These are phyloP conservation scores for Lycaena phlaeas DNA, from an alignment of 2,888 invertebrate species.

Conservation along the genomic window DNA sequence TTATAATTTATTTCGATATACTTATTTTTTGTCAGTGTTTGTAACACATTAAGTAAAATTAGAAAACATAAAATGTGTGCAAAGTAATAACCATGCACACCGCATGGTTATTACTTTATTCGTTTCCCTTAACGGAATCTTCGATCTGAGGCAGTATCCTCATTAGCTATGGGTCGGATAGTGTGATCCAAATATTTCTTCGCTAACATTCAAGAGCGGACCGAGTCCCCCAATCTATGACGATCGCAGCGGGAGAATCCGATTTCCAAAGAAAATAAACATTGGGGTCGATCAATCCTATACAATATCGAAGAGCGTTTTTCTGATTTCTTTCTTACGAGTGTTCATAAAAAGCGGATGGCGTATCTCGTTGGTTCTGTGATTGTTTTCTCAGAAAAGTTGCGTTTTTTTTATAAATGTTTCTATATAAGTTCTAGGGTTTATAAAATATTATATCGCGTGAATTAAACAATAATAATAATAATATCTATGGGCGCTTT, in stretches of 20 bases:
- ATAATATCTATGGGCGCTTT: too few relatives aligned
- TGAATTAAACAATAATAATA: too few relatives aligned
- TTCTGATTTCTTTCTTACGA: conserved; percentile 21
- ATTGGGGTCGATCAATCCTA: conserved; percentile 19
- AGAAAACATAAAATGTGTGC: too few relatives aligned
- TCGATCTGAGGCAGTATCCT: not conserved
- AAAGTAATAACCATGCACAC: too few relatives aligned
- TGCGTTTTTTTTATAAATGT: too few relatives aligned
- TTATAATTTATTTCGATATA: too few relatives aligned
- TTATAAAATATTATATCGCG: too few relatives aligned
- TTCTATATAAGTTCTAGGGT: too few relatives aligned
- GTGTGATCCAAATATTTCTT: not conserved
- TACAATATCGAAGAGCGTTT: conserved; percentile 18
- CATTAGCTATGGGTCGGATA: not conserved
- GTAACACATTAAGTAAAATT: too few relatives aligned
- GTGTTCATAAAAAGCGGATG: conserved; percentile 19
- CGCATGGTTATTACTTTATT: too few relatives aligned
- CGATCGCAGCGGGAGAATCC: conserved; percentile 13
- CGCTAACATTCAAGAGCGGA: not conserved
- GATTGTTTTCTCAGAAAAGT: conserved; percentile 18
- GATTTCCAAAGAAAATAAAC: conserved; percentile 16
- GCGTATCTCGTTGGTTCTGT: conserved; percentile 17
- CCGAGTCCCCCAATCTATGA: conserved; percentile 8
- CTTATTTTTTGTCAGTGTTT: too few relatives aligned
- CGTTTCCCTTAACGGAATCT: not conserved